phyloP scores from a whole-genome alignment of 2,888 invertebrate genomes.

The Pseudeuparius sepicola region DNA sequence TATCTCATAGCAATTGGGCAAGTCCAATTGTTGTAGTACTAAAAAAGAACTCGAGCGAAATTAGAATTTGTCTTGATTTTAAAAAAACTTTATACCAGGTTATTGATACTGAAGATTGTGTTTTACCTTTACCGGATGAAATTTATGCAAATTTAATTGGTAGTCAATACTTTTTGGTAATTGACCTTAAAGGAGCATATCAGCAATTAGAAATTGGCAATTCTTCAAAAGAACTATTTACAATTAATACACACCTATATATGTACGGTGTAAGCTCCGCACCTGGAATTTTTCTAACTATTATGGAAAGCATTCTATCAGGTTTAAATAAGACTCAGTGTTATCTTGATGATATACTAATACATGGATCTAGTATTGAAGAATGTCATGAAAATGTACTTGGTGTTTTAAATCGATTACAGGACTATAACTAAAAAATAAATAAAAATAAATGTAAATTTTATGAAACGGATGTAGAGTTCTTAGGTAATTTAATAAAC shows the following conservation, averaged over 20 bases:
- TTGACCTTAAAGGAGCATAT: conserved; percentile 27
- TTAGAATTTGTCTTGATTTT: conserved; percentile 31
- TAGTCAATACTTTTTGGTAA: conserved; percentile 22
- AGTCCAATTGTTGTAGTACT: conserved; percentile 30
- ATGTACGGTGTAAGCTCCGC: conserved; percentile 25
- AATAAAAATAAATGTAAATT: neutral
- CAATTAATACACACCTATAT: conserved; percentile 24
- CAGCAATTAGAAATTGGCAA: conserved; percentile 24
- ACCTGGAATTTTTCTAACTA: conserved; percentile 22
- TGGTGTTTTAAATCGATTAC: neutral
- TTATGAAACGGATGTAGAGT: neutral
- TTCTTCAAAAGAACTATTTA: conserved; percentile 21
- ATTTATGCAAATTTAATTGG: conserved; percentile 26
- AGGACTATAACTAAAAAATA: neutral
- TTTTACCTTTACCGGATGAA: conserved; percentile 28
- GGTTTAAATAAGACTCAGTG: conserved; percentile 10
- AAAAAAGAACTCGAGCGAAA: conserved; percentile 23
- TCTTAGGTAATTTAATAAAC: neutral
- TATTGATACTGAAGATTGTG: conserved; percentile 26
- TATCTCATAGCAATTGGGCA: conserved; percentile 26
- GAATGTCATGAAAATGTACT: no score
- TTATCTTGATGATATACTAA: conserved; percentile 24
- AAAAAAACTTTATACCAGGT: conserved; percentile 26
- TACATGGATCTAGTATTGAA: no score
- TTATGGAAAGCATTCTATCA: conserved; percentile 16